Evolutionary conservation across 2,113 vertebrate genomes (phyloP), one percentile per base, ranked within the genome.

Genomic region (Pseudorasbora parva): DNA sequence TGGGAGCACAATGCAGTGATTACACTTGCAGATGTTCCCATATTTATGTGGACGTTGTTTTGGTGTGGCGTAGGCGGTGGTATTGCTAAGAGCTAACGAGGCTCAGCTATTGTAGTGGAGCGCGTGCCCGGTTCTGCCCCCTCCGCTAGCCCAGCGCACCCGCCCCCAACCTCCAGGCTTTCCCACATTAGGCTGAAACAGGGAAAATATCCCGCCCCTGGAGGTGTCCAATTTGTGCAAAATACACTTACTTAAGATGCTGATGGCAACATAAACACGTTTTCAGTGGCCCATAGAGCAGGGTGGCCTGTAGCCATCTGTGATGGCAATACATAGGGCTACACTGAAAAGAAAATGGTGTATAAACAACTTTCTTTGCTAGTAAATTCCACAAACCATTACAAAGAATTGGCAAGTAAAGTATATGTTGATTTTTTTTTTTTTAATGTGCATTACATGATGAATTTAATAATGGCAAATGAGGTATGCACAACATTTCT

Each of bases 21-120:
- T 96, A 97, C 96, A 95, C 95, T 97, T 96, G 96, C 96, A 97
- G 96, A 96, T 98, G 96, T 96, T 96, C 93, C 96, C 95, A 92
- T 97, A 95, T 97, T 97, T 96, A 89, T 88, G 89, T 66, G 4
- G 71, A 68, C 54, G 83, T 78, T 88, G 87, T 81, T 27, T 87
- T 86, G 85, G 66, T 86, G 89, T 86, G 89, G 75, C 54, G 86
- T 84, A 27, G 81, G 90, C 88, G 83, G 64, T 81, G 87, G 64
- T 82, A 84, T 91, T 87, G 88, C 88, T 89, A 84, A 15, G 88
- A 33, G 88, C 89, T 94, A 91, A 92, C 90, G 86, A 94, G 91
- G 88, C 78, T 84, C 79, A 49, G 83, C 87, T 91, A 62, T 92
- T 91, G 90, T 90, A 86, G 87, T 85, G 54, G 86, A 86, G 88